A percentile compares a stretch with the other conserved stretches of the same genome.
Evolutionary conservation across 2,888 invertebrate genomes (phyloP).

Genomic region (Synergus japonicus): DNA sequence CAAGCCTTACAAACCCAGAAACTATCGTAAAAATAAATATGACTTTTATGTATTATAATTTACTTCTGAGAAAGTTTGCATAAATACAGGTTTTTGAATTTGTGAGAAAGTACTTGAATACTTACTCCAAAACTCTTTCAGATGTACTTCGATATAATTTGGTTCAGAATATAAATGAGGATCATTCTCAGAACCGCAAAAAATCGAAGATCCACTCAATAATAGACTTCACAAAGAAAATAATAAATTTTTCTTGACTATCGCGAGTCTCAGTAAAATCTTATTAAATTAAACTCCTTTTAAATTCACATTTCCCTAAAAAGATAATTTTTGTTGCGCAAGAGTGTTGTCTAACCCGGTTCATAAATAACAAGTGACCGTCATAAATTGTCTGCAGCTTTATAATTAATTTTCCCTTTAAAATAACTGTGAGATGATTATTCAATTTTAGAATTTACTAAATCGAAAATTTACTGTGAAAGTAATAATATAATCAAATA

Average conservation of each 20-base stretch:
- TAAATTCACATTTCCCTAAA: background rate
- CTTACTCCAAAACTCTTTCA: background rate
- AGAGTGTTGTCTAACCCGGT: background rate
- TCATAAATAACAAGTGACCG: background rate
- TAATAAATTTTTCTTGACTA: background rate
- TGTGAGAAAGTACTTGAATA: background rate
- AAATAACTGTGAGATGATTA: background rate
- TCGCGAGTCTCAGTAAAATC: background rate
- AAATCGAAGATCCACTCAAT: too few species aligned
- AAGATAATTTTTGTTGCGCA: background rate
- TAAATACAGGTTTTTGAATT: background rate
- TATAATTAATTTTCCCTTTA: background rate
- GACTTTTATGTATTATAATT: background rate
- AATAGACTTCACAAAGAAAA: background rate
- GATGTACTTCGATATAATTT: background rate
- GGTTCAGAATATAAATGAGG: too few species aligned
- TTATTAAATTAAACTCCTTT: background rate
- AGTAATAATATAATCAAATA: background rate
- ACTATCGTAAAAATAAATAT: conserved; percentile 7
- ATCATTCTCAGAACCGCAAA: too few species aligned
- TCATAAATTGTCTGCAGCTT: background rate
- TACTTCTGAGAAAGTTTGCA: background rate
- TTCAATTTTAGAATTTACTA: too few species aligned
- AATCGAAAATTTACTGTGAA: background rate
- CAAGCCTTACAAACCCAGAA: background rate